A percentile compares a stretch with the other conserved stretches of the same genome.
phyloP scores from a whole-genome alignment of 2,888 invertebrate genomes.

The Heliconius cydno region DNA sequence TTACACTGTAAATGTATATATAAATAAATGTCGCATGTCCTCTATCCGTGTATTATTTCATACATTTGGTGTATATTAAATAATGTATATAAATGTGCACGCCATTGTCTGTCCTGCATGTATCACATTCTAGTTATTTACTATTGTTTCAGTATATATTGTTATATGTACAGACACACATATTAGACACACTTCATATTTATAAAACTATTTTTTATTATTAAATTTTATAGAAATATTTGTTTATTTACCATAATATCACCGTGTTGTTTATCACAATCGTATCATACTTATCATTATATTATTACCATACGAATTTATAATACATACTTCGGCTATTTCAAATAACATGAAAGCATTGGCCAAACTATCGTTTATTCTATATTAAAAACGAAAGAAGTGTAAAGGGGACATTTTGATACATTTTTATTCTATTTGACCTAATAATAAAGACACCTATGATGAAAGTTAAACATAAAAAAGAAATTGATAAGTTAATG shows the following conservation, averaged over 20 bases:
- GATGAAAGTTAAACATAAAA: not conserved
- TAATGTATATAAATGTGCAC: slow-evolving; percentile 8
- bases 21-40: not conserved
- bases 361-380: no score
- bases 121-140: not conserved
- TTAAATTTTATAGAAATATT: not conserved
- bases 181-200: not conserved
- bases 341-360: no score
- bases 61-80: not conserved
- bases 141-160: not conserved
- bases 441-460: no score
- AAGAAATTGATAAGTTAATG: not conserved
- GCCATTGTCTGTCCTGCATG: not conserved
- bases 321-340: no score
- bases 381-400: no score
- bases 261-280: not conserved
- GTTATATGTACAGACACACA: slow-evolving; percentile 9
- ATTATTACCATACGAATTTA: not conserved
- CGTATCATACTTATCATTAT: not conserved
- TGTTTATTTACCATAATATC: not conserved
- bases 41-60: not conserved
- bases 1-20: not conserved
- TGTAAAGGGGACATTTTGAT: no score
- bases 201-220: not conserved
- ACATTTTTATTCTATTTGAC: no score